These are phyloP conservation scores for Enteromius anoplus DNA, from an alignment of 2,797 vertebrate genomes.

Conservation along the genomic window DNA sequence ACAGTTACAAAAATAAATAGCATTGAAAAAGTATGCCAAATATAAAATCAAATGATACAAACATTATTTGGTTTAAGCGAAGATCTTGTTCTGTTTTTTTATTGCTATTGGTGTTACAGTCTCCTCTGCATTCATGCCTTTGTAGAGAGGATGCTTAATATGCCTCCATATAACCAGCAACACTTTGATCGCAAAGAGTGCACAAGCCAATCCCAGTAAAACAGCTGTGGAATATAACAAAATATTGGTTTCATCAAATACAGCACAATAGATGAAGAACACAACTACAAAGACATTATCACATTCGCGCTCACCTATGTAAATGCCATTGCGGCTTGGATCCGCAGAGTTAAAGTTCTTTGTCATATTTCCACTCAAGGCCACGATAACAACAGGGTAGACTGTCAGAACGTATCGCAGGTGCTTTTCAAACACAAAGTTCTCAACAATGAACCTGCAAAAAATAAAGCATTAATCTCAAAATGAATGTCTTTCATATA, in stretches of 20 bases:
- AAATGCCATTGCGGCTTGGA: slow-evolving; percentile 65
- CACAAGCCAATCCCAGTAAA: slow-evolving; percentile 66
- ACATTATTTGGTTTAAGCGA: slow-evolving; percentile 39
- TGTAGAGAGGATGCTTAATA: slow-evolving; percentile 70
- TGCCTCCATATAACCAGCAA: slow-evolving; percentile 74
- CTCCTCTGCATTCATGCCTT: slow-evolving; percentile 40
- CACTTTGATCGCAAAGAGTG: slow-evolving; percentile 65
- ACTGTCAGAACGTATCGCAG: slow-evolving; percentile 80
- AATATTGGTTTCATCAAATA: neutral
- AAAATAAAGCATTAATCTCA: neutral
- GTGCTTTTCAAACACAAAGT: slow-evolving; percentile 77
- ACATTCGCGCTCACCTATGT: slow-evolving; percentile 69
- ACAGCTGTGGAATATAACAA: slow-evolving; percentile 59
- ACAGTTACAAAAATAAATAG: neutral
- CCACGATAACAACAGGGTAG: slow-evolving; percentile 81
- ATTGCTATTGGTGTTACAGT: slow-evolving; percentile 62
- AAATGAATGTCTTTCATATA: neutral
- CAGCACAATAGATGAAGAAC: neutral
- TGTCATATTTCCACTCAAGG: slow-evolving; percentile 72
- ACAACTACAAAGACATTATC: neutral
- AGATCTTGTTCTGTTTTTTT: slow-evolving; percentile 68
- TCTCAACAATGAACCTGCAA: slow-evolving; percentile 81
- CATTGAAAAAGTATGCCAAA: neutral
- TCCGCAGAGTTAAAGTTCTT: slow-evolving; percentile 68
- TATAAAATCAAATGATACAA: neutral